Conservation (phyloP, 2,113 vertebrate genomes). For the Megaceryle maxima region DNA sequence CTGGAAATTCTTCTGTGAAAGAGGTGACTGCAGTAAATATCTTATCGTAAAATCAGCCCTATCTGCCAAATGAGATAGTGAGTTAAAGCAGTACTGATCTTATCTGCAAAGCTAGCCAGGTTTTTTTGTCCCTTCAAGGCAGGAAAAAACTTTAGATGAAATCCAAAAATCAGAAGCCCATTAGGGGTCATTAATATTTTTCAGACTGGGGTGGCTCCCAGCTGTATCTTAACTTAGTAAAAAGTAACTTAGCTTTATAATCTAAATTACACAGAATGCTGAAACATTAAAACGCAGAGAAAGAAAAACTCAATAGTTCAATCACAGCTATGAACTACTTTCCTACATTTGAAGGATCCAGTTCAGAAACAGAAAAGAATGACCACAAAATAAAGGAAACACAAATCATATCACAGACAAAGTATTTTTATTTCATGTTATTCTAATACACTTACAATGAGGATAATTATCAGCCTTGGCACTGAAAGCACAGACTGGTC, state of each 20-base stretch:
- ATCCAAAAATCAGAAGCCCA: background rate
- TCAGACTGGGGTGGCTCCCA: background rate
- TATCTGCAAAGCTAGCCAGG: background rate
- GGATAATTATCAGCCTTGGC: background rate
- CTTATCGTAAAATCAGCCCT: background rate
- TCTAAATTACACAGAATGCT: background rate
- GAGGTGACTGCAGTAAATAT: background rate
- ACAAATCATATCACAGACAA: background rate
- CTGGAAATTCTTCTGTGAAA: background rate
- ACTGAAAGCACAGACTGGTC: background rate
- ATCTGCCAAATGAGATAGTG: background rate
- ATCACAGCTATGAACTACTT: background rate
- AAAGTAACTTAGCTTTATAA: background rate
- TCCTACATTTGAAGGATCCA: background rate
- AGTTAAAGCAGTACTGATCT: background rate
- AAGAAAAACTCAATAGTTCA: background rate
- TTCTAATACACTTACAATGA: background rate
- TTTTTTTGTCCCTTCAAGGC: background rate
- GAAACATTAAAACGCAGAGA: background rate
- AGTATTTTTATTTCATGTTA: background rate
- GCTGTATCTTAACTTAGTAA: background rate
- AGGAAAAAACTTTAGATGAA: background rate
- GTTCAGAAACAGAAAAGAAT: background rate
- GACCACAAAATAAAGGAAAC: background rate
- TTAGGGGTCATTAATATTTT: background rate